These are phyloP conservation scores for Catocala nupta DNA, from an alignment of 2,888 invertebrate genomes.

Conservation along the genomic window DNA sequence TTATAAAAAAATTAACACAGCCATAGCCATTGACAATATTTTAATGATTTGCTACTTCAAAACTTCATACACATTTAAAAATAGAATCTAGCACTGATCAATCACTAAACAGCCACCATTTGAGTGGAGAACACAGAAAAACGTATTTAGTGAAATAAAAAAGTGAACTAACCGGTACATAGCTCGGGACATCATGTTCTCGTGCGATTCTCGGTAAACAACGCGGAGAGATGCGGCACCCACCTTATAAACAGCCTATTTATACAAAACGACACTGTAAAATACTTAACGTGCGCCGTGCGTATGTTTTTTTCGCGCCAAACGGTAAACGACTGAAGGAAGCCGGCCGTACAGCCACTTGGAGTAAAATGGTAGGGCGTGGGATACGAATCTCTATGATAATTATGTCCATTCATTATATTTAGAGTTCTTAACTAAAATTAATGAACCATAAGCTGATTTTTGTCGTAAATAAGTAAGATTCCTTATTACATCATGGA, in stretches of 20 bases:
- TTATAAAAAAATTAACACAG: too few relatives aligned
- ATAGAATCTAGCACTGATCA: conserved; percentile 10
- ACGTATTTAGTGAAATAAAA: conserved; percentile 53
- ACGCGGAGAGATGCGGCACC: conserved; percentile 60
- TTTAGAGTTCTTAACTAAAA: conserved; percentile 39
- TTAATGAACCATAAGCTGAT: conserved; percentile 3
- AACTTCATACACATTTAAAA: neutral
- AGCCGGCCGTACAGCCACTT: conserved; percentile 43
- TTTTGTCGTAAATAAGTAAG: neutral
- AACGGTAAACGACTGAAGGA: conserved; percentile 60
- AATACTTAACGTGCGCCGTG: conserved; percentile 34
- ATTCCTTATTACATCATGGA: neutral
- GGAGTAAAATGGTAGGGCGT: conserved; percentile 59
- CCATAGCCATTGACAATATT: too few relatives aligned
- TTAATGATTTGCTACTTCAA: too few relatives aligned
- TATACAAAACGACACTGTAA: conserved; percentile 67
- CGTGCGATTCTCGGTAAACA: conserved; percentile 61
- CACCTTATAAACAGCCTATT: conserved; percentile 74
- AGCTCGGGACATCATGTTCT: conserved; percentile 51
- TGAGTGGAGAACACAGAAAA: conserved; percentile 24
- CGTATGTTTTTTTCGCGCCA: conserved; percentile 66
- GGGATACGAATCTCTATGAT: conserved; percentile 45
- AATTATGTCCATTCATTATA: conserved; percentile 20
- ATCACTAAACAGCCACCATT: conserved; percentile 7
- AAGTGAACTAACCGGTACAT: conserved; percentile 80